These are phyloP conservation scores for Peribatodes rhomboidaria DNA, from an alignment of 2,888 invertebrate species.

Conservation along the genomic window DNA sequence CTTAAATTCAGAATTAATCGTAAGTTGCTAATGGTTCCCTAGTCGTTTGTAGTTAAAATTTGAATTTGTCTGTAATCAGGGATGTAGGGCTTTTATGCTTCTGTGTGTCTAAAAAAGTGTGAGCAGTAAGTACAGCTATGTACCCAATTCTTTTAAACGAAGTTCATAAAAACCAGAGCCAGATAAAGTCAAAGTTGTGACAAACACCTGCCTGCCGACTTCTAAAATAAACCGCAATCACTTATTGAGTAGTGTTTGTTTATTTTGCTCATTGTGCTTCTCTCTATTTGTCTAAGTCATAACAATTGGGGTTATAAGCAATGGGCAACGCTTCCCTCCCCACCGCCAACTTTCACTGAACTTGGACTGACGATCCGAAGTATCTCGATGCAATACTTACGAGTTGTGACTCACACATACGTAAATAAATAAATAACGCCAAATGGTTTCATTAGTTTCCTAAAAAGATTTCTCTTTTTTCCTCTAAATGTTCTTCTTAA, in stretches of 20 bases:
- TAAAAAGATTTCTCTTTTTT: too few species aligned
- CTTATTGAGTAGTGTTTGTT: slow-evolving; percentile 9
- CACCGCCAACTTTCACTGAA: slow-evolving; percentile 28
- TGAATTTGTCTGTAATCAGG: too few species aligned
- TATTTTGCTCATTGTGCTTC: slow-evolving; percentile 21
- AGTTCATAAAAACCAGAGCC: too few species aligned
- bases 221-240: neutral
- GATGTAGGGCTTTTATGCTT: too few species aligned
- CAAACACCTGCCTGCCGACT: neutral
- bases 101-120: too few species aligned
- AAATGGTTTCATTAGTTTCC: neutral
- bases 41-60: too few species aligned
- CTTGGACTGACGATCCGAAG: slow-evolving; percentile 16
- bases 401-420: slow-evolving; percentile 3
- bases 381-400: slow-evolving; percentile 6
- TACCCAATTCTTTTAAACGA: too few species aligned
- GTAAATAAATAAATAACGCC: slow-evolving; percentile 2
- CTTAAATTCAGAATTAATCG: too few species aligned
- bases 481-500: too few species aligned
- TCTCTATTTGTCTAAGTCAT: slow-evolving; percentile 26
- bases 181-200: neutral
- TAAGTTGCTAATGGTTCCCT: too few species aligned
- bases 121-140: too few species aligned
- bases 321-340: slow-evolving; percentile 11
- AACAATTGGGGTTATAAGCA: slow-evolving; percentile 21